Evolutionary conservation across 2,113 vertebrate species (phyloP), one percentile per base, ranked within the genome.

Genomic region (Scortum barcoo): DNA sequence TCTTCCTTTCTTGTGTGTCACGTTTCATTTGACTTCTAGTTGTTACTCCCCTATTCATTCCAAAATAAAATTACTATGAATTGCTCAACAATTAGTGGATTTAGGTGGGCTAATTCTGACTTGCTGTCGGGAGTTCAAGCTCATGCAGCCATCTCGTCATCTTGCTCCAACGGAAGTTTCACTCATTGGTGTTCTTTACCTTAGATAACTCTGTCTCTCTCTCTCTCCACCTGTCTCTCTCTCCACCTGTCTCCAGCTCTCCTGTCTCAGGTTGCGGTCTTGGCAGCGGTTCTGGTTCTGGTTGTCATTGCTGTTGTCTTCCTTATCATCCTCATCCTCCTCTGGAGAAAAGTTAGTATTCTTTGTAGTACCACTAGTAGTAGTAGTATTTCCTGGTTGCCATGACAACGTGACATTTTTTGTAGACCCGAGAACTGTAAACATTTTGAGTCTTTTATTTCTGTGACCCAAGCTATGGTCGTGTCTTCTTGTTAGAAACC

Each of bases 321-420:
- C 88, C 92, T 99, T 80, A 95, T 97, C 92, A 96, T 99, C 83
- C 95, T 99, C 76, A 96, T 99, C 3, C 38, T 97, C 60, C 91
- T 99, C 66, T 98, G 97, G 96, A 96, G 95, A 88, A 99, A 98
- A 95, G 98, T 99, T 89, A 95, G 93, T 78, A 42, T 33, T 56
- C 36, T 56, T 12, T 46, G 22, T 17, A 10, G 20, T 7, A 44
- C 5, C 54, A 16, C 7, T 19, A 42, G 33, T 22, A 20, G 2
- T 36, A 60, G 30, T 8, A 33, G 5, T 60, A 7, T 50, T 26
- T 17, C 22, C 3, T 28, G 36, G 33, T 53, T n/a, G 28, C 67
- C 48, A 69, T 53, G 48, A 57, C 53, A 42, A 57, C 10, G 11
- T 13, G 24, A 42, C 11, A 17, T 5, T 22, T 22, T 19, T 46